Percentiles rank a stretch among this genome's conserved stretches.
phyloP scores from a whole-genome alignment of 2,797 vertebrate genomes.

The Carapus acus region DNA sequence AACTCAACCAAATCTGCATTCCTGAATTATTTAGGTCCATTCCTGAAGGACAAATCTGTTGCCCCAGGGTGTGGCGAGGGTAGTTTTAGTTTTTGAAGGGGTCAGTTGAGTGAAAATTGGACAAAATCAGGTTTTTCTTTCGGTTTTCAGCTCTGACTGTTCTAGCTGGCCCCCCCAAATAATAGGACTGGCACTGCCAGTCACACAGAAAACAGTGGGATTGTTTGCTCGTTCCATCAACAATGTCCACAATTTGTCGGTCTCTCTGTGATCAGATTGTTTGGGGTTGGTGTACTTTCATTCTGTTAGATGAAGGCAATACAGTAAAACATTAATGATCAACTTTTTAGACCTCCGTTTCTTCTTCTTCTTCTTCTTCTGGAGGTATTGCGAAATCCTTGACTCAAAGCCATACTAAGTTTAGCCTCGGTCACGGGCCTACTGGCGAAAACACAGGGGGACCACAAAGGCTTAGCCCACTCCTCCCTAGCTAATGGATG shows the following conservation, averaged over 20 bases:
- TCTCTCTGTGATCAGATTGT: conserved; percentile 1
- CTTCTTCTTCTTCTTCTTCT: conserved; percentile 35
- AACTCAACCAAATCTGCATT: conserved; percentile 8
- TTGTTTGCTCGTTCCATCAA: conserved; percentile 13
- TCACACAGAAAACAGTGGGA: not conserved
- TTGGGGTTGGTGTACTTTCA: conserved; percentile 13
- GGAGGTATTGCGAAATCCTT: conserved; percentile 50
- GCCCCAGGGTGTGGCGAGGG: too few species aligned
- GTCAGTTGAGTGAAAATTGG: not conserved
- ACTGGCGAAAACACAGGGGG: conserved; percentile 38
- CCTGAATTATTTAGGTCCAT: too few species aligned
- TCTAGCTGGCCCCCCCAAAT: not conserved
- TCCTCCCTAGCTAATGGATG: conserved; percentile 30
- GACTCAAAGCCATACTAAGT: conserved; percentile 48
- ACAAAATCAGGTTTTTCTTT: conserved; percentile 7
- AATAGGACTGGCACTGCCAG: not conserved
- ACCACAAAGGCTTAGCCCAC: conserved; percentile 35
- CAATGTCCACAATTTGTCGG: not conserved
- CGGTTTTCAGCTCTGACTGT: not conserved
- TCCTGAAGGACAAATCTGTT: not conserved
- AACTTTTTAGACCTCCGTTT: conserved; percentile 40
- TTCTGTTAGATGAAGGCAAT: conserved; percentile 32
- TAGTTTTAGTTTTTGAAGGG: not conserved
- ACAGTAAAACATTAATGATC: conserved; percentile 58
- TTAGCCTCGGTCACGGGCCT: conserved; percentile 41